These are phyloP conservation scores for Ephydatia muelleri DNA, from an alignment of 37 sponge, comb jelly and placozoan genomes.

Conservation along the genomic window DNA sequence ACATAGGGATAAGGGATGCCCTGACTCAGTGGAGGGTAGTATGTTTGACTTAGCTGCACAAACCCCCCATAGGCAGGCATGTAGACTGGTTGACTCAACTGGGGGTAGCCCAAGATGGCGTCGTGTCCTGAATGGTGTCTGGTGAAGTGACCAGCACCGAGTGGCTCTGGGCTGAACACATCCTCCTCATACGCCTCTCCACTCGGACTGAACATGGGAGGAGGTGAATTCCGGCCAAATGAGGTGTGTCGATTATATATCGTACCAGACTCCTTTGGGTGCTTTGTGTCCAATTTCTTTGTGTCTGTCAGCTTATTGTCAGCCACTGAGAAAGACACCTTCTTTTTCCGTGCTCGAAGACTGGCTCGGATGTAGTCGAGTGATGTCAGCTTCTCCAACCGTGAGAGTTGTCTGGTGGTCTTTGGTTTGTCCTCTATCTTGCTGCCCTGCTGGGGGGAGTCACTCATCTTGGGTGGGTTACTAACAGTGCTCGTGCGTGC, in stretches of 20 bases:
- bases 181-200: background rate
- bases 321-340: slow-evolving; percentile 31
- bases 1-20: background rate
- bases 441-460: background rate
- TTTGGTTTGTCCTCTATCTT: background rate
- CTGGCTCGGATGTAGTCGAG: slow-evolving; percentile 59
- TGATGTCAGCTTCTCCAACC: slow-evolving; percentile 61
- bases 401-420: slow-evolving; percentile 8
- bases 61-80: slow-evolving; percentile 4
- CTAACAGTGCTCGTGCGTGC: background rate
- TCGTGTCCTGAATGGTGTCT: background rate
- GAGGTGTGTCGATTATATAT: background rate
- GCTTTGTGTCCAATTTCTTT: background rate
- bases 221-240: background rate
- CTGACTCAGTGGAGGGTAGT: slow-evolving; percentile 26
- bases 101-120: background rate
- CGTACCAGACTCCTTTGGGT: background rate
- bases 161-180: background rate
- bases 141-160: background rate
- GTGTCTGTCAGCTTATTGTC: slow-evolving; percentile 2
- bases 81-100: slow-evolving; percentile 40
- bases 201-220: background rate
- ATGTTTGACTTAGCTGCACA: slow-evolving; percentile 46
- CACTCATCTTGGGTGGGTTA: background rate
- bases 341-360: slow-evolving; percentile 27